These are phyloP conservation scores for Macaca nemestrina DNA, from an alignment of 2,113 vertebrate species.

Conservation along the genomic window DNA sequence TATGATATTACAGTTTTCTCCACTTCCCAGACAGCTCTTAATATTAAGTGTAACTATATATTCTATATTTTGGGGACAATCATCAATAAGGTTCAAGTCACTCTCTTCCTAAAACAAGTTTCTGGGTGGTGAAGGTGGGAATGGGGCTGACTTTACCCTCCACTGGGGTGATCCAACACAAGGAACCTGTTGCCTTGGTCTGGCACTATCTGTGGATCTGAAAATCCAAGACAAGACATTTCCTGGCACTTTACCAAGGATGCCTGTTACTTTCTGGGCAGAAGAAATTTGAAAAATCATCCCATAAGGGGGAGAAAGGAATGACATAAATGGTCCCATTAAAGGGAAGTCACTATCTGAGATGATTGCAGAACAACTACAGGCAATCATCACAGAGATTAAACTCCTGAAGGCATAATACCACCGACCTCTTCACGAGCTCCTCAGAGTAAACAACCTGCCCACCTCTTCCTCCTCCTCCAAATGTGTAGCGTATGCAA, in stretches of 20 bases:
- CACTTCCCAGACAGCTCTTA: neutral
- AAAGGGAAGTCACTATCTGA: neutral
- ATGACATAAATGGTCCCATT: neutral
- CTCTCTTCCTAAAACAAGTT: slow-evolving; percentile 12
- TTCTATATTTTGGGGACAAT: neutral
- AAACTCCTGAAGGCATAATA: neutral
- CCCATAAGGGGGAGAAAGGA: neutral
- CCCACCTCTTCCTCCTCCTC: neutral
- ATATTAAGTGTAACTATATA: slow-evolving; percentile 13
- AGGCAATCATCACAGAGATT: neutral
- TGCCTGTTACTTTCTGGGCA: neutral
- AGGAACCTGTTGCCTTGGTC: neutral
- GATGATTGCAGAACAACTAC: neutral
- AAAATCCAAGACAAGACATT: neutral
- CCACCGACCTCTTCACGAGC: neutral
- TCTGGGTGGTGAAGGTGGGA: neutral
- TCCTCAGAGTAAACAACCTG: neutral
- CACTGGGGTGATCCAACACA: neutral
- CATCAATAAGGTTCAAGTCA: neutral
- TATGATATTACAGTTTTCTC: neutral
- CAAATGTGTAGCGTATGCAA: neutral
- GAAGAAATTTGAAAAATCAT: neutral
- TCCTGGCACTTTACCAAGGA: neutral
- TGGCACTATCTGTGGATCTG: neutral
- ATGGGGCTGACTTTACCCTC: neutral